Evolutionary conservation across 2,797 vertebrate genomes (phyloP).

Genomic region (Saxicola maurus): DNA sequence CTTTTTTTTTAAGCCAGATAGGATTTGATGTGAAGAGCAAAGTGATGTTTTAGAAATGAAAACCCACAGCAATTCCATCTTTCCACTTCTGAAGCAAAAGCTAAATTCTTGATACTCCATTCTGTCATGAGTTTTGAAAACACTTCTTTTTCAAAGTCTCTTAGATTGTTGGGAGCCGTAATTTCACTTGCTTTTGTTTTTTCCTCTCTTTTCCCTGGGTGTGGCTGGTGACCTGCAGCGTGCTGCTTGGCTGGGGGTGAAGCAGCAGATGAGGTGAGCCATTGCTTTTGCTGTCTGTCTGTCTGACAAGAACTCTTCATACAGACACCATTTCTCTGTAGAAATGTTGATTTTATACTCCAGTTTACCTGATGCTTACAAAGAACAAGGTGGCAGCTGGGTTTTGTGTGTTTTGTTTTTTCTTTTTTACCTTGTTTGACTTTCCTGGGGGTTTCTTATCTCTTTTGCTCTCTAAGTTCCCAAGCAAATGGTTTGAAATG

Average conservation of each 20-base stretch:
- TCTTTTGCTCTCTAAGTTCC: neutral
- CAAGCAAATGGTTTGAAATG: neutral
- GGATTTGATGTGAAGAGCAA: neutral
- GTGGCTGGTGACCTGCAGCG: slow-evolving; percentile 64
- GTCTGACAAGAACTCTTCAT: neutral
- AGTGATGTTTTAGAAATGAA: neutral
- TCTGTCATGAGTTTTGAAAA: neutral
- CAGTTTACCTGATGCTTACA: neutral
- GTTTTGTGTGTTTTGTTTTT: neutral
- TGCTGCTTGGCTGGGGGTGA: slow-evolving; percentile 76
- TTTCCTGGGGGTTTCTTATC: neutral
- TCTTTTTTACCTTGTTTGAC: neutral
- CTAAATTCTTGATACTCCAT: neutral
- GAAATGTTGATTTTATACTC: neutral
- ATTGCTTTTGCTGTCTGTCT: slow-evolving; percentile 5
- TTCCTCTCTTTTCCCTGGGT: slow-evolving; percentile 48
- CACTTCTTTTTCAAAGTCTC: neutral
- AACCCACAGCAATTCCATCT: neutral
- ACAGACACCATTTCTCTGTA: neutral
- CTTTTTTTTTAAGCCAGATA: neutral
- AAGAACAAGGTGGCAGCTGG: neutral
- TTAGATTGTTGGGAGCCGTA: neutral
- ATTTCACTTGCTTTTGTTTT: slow-evolving; percentile 39
- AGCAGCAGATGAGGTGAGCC: slow-evolving; percentile 81
- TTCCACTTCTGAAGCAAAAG: neutral